These are phyloP conservation scores for Dasysyrphus tricinctus DNA, from an alignment of 2,888 invertebrate species.

Conservation along the genomic window DNA sequence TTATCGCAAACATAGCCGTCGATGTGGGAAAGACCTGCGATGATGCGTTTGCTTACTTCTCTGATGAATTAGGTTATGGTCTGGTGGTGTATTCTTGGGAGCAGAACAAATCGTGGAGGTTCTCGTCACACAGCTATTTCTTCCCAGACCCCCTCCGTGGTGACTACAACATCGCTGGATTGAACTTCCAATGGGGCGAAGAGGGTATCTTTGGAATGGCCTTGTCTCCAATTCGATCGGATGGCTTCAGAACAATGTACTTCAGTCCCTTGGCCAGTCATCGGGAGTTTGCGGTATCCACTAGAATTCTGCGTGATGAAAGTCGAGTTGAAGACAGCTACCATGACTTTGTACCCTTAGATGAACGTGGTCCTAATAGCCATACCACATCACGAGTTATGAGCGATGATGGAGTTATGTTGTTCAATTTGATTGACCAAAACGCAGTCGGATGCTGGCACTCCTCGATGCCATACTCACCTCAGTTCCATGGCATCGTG, in stretches of 20 bases:
- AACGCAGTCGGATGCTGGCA: conserved; percentile 94
- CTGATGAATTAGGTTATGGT: conserved; percentile 93
- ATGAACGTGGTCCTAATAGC: conserved; percentile 87
- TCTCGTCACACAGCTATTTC: conserved; percentile 90
- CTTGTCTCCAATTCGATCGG: conserved; percentile 87
- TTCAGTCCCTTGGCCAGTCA: conserved; percentile 92
- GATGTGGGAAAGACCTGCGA: conserved; percentile 90
- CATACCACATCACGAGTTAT: conserved; percentile 90
- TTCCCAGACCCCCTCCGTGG: conserved; percentile 92
- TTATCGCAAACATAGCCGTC: conserved; percentile 94
- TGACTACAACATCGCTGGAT: conserved; percentile 90
- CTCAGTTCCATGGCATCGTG: conserved; percentile 88
- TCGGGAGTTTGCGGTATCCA: conserved; percentile 91
- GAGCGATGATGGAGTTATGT: conserved; percentile 89
- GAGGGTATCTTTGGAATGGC: conserved; percentile 93
- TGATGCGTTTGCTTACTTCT: conserved; percentile 91
- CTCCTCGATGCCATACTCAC: conserved; percentile 86
- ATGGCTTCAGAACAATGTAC: conserved; percentile 89
- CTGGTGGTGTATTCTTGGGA: conserved; percentile 91
- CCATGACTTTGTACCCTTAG: conserved; percentile 86
- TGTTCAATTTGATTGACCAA: conserved; percentile 91
- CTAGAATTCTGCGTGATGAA: conserved; percentile 88
- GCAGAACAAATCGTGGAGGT: conserved; percentile 91
- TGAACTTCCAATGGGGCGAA: conserved; percentile 93
- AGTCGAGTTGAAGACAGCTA: conserved; percentile 88